phyloP scores from a whole-genome alignment of 2,113 vertebrate genomes.

The Lynx canadensis region DNA sequence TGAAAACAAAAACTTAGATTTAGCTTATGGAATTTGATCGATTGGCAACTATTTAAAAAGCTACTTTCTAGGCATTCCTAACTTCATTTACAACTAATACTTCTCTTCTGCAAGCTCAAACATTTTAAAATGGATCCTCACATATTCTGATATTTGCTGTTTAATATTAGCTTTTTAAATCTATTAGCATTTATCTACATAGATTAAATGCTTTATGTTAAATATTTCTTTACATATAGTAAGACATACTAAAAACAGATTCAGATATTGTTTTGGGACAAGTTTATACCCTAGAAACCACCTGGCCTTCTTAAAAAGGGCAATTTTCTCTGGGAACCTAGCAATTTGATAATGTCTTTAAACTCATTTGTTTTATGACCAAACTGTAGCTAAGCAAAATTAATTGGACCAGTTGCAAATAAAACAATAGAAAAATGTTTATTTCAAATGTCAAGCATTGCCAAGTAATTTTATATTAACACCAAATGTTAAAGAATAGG shows the following conservation, averaged over 20 bases:
- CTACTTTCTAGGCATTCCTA: slow-evolving; percentile 82
- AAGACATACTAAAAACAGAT: slow-evolving; percentile 40
- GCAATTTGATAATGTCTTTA: slow-evolving; percentile 83
- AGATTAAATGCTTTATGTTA: slow-evolving; percentile 71
- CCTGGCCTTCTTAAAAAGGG: slow-evolving; percentile 59
- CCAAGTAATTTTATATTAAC: slow-evolving; percentile 96
- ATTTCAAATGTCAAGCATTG: slow-evolving; percentile 96
- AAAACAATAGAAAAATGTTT: slow-evolving; percentile 93
- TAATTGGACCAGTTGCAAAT: slow-evolving; percentile 90
- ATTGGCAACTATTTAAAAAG: slow-evolving; percentile 74
- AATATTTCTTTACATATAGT: slow-evolving; percentile 47
- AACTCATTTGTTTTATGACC: slow-evolving; percentile 79
- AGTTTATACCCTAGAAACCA: slow-evolving; percentile 45
- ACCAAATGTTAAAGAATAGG: slow-evolving; percentile 98
- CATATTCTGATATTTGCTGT: slow-evolving; percentile 15
- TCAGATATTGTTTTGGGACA: slow-evolving; percentile 25
- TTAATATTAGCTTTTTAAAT: slow-evolving; percentile 53
- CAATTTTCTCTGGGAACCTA: slow-evolving; percentile 39
- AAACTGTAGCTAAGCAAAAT: slow-evolving; percentile 87
- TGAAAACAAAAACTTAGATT: slow-evolving; percentile 71
- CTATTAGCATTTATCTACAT: slow-evolving; percentile 67
- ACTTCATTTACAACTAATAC: slow-evolving; percentile 38
- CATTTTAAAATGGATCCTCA: slow-evolving; percentile 47
- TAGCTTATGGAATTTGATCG: slow-evolving; percentile 60
- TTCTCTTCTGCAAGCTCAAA: slow-evolving; percentile 61